phyloP scores from a whole-genome alignment of 92 coral and sea anemone genomes.

The Porites cylindrica region DNA sequence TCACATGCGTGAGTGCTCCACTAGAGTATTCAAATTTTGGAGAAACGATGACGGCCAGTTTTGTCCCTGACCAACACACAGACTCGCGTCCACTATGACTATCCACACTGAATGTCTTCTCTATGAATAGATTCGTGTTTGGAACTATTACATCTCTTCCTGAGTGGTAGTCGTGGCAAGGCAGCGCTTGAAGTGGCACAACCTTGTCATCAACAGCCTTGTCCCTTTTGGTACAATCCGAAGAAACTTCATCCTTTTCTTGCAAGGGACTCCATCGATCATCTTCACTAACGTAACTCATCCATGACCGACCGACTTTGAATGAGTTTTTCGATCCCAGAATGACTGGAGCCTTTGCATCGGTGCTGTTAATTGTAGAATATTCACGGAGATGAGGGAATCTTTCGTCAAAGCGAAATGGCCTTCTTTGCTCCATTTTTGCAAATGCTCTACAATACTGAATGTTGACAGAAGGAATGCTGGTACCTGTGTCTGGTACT shows the following conservation, averaged over 20 bases:
- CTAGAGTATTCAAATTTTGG: slow-evolving; percentile 57
- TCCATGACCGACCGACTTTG: slow-evolving; percentile 30
- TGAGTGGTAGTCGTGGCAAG: slow-evolving; percentile 58
- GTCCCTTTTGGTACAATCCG: slow-evolving; percentile 25
- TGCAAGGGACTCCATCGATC: slow-evolving; percentile 50
- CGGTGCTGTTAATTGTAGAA: slow-evolving; percentile 52
- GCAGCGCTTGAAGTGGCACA: slow-evolving; percentile 49
- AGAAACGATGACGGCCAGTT: slow-evolving; percentile 57
- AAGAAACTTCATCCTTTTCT: slow-evolving; percentile 16
- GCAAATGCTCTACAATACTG: slow-evolving; percentile 50
- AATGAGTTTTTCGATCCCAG: slow-evolving; percentile 65
- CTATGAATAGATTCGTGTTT: slow-evolving; percentile 48
- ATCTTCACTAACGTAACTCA: slow-evolving; percentile 52
- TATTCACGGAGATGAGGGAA: slow-evolving; percentile 43
- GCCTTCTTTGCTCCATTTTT: slow-evolving; percentile 49
- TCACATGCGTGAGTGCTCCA: slow-evolving; percentile 63
- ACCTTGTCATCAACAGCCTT: slow-evolving; percentile 15
- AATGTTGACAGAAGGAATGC: slow-evolving; percentile 28
- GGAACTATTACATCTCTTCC: slow-evolving; percentile 59
- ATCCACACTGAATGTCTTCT: slow-evolving; percentile 33
- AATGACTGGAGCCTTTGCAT: slow-evolving; percentile 55
- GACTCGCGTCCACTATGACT: slow-evolving; percentile 36
- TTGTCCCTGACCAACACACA: slow-evolving; percentile 58
- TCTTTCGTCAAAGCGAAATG: slow-evolving; percentile 42
- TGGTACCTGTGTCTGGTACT: slow-evolving; percentile 40